Base-by-base conservation (phyloP, 1,140 invertebrate genomes). In the Lordiphosa collinella region DNA sequence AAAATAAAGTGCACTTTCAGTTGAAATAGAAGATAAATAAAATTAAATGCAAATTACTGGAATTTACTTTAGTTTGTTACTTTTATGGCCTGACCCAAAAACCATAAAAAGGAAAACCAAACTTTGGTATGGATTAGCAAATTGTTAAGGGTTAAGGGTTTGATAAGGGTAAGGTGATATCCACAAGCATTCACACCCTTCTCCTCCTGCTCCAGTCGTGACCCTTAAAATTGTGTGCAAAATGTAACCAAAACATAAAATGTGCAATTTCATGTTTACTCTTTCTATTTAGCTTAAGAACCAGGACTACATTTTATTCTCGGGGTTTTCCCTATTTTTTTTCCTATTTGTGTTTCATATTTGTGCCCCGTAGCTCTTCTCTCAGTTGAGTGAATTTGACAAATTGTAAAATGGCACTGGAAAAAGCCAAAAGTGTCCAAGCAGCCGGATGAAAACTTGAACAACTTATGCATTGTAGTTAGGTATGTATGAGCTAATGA, bases 311-410 rank as follows among this genome's bases (percentile, higher is more conserved):
- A 52, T 53, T 36, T 44, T 54, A 55, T 36, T 10, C 14, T 50
- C 55, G 36, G 47, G 38, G 38, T 50, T 36, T 61, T 40, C 32
- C n/a, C n/a, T n/a, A n/a, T n/a, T n/a, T n/a, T 14, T 37, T 40
- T 55, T 68, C 55, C 43, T 34, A 22, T 40, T 57, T 58, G 37
- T 48, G 54, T 54, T 69, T 75, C 71, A 69, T 69, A 69, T 75
- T 64, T 63, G 66, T 55, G 47, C 22, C n/a, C 7, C 36, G 2
- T 29, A 22, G 4, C 22, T 44, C 6, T 43, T 71, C 58, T 68
- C 54, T 52, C 71, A 84, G 71, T 69, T 84, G 78, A 82, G 59
- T 84, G 67, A 84, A 73, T 82, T 82, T 78, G 78, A 82, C 78
- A 82, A 82, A 82, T 82, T 78, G 68, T 82, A 60, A 69, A 69